phyloP scores from a whole-genome alignment of 2,113 vertebrate species.

The Sylvietta virens region DNA sequence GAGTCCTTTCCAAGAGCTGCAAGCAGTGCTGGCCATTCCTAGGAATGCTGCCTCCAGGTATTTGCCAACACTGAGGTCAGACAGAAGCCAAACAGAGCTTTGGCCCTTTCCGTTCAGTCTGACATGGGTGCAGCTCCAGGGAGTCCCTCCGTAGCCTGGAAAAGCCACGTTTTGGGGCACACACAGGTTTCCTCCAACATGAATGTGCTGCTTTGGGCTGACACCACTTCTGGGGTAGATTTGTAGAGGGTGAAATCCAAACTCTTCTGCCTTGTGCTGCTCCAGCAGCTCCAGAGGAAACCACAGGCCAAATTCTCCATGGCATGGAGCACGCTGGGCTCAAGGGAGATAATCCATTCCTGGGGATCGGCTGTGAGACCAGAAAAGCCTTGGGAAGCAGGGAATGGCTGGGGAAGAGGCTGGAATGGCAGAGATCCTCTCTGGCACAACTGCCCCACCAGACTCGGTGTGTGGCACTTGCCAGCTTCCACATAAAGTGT shows the following conservation, averaged over 20 bases:
- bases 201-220: background rate
- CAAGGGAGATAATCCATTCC: background rate
- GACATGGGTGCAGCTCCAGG: background rate
- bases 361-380: background rate
- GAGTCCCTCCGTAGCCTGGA: background rate
- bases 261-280: background rate
- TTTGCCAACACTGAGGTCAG: background rate
- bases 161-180: background rate
- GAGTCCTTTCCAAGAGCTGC: background rate
- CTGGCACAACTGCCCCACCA: background rate
- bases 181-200: background rate
- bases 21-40: background rate
- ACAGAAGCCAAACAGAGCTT: background rate
- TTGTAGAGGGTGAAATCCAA: background rate
- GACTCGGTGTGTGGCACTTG: background rate
- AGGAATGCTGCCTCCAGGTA: background rate
- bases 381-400: background rate
- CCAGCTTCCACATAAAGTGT: background rate
- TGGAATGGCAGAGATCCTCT: background rate
- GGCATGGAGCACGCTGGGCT: background rate
- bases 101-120: background rate
- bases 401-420: background rate
- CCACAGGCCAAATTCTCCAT: background rate
- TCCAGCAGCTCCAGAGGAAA: background rate
- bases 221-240: background rate